Evolutionary conservation across 37 sponge, comb jelly and placozoan genomes (phyloP).

Genomic region (Eunapius fragilis): DNA sequence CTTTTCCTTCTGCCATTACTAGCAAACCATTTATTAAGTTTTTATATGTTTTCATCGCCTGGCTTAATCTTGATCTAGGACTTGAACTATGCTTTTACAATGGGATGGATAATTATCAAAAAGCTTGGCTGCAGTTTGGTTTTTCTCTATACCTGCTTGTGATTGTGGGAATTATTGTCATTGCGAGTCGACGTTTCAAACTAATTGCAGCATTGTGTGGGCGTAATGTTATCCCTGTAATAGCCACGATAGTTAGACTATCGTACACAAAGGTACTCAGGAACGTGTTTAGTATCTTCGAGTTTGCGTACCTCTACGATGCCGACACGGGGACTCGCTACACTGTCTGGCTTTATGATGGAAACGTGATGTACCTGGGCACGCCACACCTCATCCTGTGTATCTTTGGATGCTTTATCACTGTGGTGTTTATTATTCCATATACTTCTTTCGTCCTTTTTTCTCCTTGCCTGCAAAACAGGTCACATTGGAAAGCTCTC

Average conservation of each 20-base stretch:
- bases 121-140: conserved; percentile 5
- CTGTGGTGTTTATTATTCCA: background rate
- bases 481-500: background rate
- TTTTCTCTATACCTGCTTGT: conserved; percentile 5
- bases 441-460: background rate
- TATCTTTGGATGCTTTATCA: background rate
- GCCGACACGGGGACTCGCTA: background rate
- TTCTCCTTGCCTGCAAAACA: background rate
- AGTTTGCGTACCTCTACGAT: background rate
- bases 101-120: background rate
- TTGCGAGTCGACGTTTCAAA: background rate
- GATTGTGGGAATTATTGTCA: background rate
- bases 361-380: background rate
- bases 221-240: background rate
- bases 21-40: background rate
- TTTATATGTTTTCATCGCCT: background rate
- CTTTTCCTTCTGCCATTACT: background rate
- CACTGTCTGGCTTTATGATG: background rate
- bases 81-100: background rate
- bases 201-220: background rate
- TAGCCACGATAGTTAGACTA: background rate
- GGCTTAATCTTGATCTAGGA: background rate
- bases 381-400: background rate
- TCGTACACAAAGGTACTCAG: background rate
- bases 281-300: background rate